A percentile compares a stretch with the other conserved stretches of the same genome.
phyloP scores from a whole-genome alignment of 2,113 vertebrate genomes.

The Sinocyclocheilus rhinocerous region DNA sequence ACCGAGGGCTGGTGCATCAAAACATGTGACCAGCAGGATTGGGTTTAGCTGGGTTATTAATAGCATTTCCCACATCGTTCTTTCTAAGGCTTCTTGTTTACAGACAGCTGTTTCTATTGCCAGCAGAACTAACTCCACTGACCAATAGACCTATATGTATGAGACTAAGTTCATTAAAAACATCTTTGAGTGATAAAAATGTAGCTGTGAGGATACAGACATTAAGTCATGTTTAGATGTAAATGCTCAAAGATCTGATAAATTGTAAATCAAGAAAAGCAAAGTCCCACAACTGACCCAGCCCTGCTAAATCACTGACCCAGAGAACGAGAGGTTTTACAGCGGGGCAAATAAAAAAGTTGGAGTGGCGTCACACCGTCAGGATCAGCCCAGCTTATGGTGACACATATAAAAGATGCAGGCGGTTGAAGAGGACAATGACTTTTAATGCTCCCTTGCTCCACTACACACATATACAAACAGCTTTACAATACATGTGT shows the following conservation, averaged over 20 bases:
- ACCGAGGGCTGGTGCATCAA: not conserved
- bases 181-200: not conserved
- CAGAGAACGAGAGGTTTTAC: conserved; percentile 22
- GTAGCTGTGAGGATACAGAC: not conserved
- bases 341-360: conserved; percentile 24
- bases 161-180: not conserved
- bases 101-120: conserved; percentile 34
- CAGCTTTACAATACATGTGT: not conserved
- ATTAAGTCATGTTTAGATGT: not conserved
- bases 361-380: not conserved
- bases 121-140: not conserved
- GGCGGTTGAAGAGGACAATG: not conserved
- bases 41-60: conserved; percentile 54
- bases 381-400: conserved; percentile 2
- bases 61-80: conserved; percentile 38
- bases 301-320: not conserved
- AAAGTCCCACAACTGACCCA: not conserved
- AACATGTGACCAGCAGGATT: conserved; percentile 40
- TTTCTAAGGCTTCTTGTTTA: conserved; percentile 33
- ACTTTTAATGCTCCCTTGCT: conserved; percentile 7
- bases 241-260: not conserved
- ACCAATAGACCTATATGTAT: not conserved
- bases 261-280: not conserved
- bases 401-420: not conserved
- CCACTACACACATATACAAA: not conserved